Base-by-base conservation (phyloP, 2,888 invertebrate genomes). In the Andrena trimmerana region DNA sequence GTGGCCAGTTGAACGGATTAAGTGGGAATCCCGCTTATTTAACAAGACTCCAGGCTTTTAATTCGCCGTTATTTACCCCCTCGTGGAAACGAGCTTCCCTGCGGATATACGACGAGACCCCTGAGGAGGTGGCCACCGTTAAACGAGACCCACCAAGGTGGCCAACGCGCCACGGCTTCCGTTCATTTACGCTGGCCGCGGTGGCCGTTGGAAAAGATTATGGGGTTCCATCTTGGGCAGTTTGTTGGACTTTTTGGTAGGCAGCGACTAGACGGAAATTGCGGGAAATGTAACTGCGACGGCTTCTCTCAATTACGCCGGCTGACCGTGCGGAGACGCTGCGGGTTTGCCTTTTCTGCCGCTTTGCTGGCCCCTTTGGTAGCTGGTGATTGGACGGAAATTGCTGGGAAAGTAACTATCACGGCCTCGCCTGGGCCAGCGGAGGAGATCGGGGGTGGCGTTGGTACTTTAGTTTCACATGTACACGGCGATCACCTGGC, bases 301-400 rank as follows among this genome's bases (percentile, higher is more conserved):
- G 62, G 69, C 62, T 80, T 29, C 72, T 73, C 68, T 85, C 78
- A 85, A 86, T 86, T 85, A 86, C 78, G 69, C 16, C 13, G 13
- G 59, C 50, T 60, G 69, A 69, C 50, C 59, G 71, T 60, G 57
- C 71, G 67, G 48, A 52, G 62, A 60, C 52, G 57, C 62, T 70
- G 33, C 50, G 66, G 63, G 66, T 83, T 83, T 73, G 70, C 59
- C 54, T 69, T 77, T 82, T 69, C 67, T 29, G 10, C 60, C 57
- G 68, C 73, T 85, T 81, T 68, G 69, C 54, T 50, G 54, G 42
- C n/a, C 69, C 57, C 76, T 75, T 81, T 73, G 62, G 77, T 71
- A 74, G 62, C 66, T 77, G 71, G 52, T 59, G 85, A 86, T 83
- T 78, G 73, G 60, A 73, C 80, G 82, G 76, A 86, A 85, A 78